Evolutionary conservation across 2,888 invertebrate genomes (phyloP).

Genomic region (Drepana falcataria): DNA sequence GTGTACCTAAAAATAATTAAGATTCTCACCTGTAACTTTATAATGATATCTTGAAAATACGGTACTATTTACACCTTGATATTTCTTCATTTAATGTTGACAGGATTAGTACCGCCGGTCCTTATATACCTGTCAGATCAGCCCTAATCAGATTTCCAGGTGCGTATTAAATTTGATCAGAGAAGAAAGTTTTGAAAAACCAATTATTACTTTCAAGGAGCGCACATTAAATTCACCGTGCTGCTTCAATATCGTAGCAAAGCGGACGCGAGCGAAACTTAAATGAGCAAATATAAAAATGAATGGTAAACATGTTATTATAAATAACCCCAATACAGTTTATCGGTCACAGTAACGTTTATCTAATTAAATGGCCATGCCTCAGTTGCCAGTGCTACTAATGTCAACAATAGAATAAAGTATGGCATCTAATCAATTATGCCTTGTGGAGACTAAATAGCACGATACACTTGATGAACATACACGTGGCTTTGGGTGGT

Average conservation of each 20-base stretch:
- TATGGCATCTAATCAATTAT: too few species aligned
- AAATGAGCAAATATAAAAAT: slow-evolving; percentile 34
- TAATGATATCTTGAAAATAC: slow-evolving; percentile 1
- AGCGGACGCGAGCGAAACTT: slow-evolving; percentile 21
- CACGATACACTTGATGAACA: too few species aligned
- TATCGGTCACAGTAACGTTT: slow-evolving; percentile 27
- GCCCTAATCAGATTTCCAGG: slow-evolving; percentile 19
- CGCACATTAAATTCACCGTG: slow-evolving; percentile 16
- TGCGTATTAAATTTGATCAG: slow-evolving; percentile 21
- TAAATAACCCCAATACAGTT: slow-evolving; percentile 41
- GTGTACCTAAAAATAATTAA: neutral
- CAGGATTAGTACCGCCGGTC: neutral
- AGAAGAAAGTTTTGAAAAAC: slow-evolving; percentile 13
- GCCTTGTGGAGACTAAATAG: too few species aligned
- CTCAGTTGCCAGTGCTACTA: slow-evolving; percentile 9
- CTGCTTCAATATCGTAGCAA: slow-evolving; percentile 15
- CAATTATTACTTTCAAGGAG: slow-evolving; percentile 1
- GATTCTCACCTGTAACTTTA: neutral
- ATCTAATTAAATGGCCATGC: slow-evolving; percentile 26
- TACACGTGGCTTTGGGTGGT: too few species aligned
- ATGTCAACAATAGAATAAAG: neutral
- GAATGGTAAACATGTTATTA: slow-evolving; percentile 46
- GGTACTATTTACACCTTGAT: slow-evolving; percentile 9
- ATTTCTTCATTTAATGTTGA: slow-evolving; percentile 20
- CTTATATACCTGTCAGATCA: slow-evolving; percentile 29